Evolutionary conservation across 2,113 vertebrate genomes (phyloP), one percentile per base, ranked within the genome.

Genomic region (Pan paniscus): DNA sequence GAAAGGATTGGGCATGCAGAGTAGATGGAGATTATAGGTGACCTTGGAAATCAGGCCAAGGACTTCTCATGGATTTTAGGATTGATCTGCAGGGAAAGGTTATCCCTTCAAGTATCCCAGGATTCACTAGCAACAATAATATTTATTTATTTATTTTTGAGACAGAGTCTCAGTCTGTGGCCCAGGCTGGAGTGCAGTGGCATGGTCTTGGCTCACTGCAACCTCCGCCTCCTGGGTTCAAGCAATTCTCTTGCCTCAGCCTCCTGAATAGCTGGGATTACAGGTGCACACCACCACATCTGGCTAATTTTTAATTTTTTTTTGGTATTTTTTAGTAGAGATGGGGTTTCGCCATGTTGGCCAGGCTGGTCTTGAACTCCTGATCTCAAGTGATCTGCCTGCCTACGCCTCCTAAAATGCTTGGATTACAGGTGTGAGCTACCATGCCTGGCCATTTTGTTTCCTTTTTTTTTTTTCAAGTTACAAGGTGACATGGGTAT

Each of bases 251-350:
- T 30, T 64, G 27, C 27, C 12, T 64, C 27, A 1, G 61, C 30
- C 27, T 64, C 61, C 61, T 64, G 27, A 64, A 27, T 64, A 64
- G 61, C 61, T 64, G 12, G 11, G 13, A 64, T 64, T 30, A 64
- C 61, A 30, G 27, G 25, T 2, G 0, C 27, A 64, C 61, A 30
- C 61, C 61, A 6, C 40, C 3, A 30, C 0, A 0, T 10, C 7
- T 14, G 14, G 73, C 25, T 46, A 30, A 30, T 30, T 46, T 46
- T 27, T 46, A 38, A 38, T 20, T 38, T 11, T 16, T 16, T 16
- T 8, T 8, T 46, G 13, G 8, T 12, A 30, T 30, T 64, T 57
- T 64, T 64, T 64, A 30, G 61, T 30, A 64, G 25, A 76, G 7
- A 46, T 2, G 8, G 8, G 40, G 40, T 76, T 25, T 27, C 0